Evolutionary conservation across 2,113 vertebrate species (phyloP), one percentile per base, ranked within the genome.

Genomic region (Cyprinodon brontotheroides): DNA sequence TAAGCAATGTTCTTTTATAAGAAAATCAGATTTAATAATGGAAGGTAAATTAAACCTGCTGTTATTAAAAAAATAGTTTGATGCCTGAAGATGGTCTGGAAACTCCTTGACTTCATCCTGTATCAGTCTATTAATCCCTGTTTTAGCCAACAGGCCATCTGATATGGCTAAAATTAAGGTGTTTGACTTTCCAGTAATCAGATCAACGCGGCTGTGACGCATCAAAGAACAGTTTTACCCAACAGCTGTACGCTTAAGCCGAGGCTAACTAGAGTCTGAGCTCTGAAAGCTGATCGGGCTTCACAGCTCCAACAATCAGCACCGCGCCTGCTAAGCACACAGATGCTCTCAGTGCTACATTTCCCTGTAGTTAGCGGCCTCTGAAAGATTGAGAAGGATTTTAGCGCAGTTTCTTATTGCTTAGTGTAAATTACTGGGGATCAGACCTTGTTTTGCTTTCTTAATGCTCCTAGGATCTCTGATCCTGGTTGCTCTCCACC

Each of bases 101-200:
- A 53, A 53, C 48, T 53, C 48, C 15, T 53, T 20, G 15, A 8
- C 48, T 53, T 0, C 13, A 15, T 53, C 17, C 48, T 15, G 17
- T 53, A 8, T 53, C 0, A 1, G 47, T 50, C 47, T 50, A 14
- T 50, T 50, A 14, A 15, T 53, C 48, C 15, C 4, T 20, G 15
- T 53, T 20, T 53, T 53, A 5, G 50, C 77, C 22, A 48, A 75
- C 65, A 36, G 0, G 60, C 65, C n/a, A 85, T 72, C 41, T 72
- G 45, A 80, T 57, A 70, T 11, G 59, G 62, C n/a, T 77, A 45
- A 65, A 81, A 83, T 81, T 70, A 41, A 2, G 9, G n/a, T 20
- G 17, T 43, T 17, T 22, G 40, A 65, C 63, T 22, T n/a, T 43
- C 43, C 37, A 41, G 37, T 41, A 65, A 65, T 36, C 12, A 48